Percentiles rank a stretch among this genome's conserved stretches.
phyloP scores from a whole-genome alignment of 2,797 vertebrate species.

The Acanthurus leucopareius region DNA sequence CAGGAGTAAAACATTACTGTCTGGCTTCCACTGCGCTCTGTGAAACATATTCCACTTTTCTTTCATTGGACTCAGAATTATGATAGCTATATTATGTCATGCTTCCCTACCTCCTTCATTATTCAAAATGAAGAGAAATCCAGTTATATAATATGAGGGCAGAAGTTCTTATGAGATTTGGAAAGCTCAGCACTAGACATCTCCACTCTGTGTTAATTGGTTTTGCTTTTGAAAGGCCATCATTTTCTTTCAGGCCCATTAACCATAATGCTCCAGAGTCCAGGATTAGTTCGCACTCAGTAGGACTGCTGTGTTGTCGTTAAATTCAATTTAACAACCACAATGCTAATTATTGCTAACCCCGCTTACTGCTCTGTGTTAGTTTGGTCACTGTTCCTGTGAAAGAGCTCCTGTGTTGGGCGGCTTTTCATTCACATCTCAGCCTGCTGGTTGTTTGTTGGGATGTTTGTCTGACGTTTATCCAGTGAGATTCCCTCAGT shows the following conservation, averaged over 20 bases:
- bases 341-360: slow-evolving; percentile 83
- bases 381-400: slow-evolving; percentile 57
- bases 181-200: slow-evolving; percentile 83
- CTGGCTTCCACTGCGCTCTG: slow-evolving; percentile 39
- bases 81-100: slow-evolving; percentile 78
- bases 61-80: slow-evolving; percentile 70
- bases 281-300: slow-evolving; percentile 83
- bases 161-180: slow-evolving; percentile 83
- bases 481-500: not conserved
- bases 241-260: slow-evolving; percentile 88
- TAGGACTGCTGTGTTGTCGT: slow-evolving; percentile 86
- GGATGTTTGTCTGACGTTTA: not conserved
- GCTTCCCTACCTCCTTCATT: slow-evolving; percentile 77
- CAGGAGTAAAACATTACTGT: slow-evolving; percentile 46
- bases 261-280: slow-evolving; percentile 84
- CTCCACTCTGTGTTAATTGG: slow-evolving; percentile 85
- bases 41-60: slow-evolving; percentile 72
- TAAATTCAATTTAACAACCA: slow-evolving; percentile 87
- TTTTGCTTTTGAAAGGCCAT: slow-evolving; percentile 88
- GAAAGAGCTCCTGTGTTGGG: slow-evolving; percentile 20
- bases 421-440: slow-evolving; percentile 7
- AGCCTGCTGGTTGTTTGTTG: not conserved
- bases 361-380: slow-evolving; percentile 55
- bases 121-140: slow-evolving; percentile 81
- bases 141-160: slow-evolving; percentile 79